phyloP scores from a whole-genome alignment of 2,888 invertebrate genomes.

The Heliconius erato region DNA sequence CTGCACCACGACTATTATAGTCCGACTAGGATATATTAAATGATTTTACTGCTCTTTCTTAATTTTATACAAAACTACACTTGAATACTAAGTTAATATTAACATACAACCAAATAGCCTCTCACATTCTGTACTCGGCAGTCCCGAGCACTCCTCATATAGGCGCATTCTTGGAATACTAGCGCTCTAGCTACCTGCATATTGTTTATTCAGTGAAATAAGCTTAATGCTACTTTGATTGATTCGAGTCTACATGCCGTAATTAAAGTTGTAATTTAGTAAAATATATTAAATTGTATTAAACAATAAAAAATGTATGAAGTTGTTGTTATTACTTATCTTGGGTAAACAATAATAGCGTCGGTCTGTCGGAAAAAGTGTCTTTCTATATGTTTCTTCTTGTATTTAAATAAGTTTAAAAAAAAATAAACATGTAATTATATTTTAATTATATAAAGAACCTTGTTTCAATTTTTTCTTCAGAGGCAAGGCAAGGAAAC shows the following conservation, averaged over 20 bases:
- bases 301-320: not conserved
- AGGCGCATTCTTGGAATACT: conserved; percentile 74
- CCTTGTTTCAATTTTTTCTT: too few species aligned
- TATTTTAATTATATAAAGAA: too few species aligned
- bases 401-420: too few species aligned
- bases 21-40: too few species aligned
- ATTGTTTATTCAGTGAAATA: conserved; percentile 53
- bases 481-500: too few species aligned
- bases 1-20: too few species aligned
- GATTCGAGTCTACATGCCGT: not conserved
- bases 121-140: conserved; percentile 50
- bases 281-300: not conserved
- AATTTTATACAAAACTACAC: not conserved
- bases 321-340: too few species aligned
- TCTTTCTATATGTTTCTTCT: too few species aligned
- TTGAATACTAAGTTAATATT: not conserved
- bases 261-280: not conserved
- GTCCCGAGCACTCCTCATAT: conserved; percentile 64
- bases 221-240: conserved; percentile 40
- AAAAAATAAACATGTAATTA: too few species aligned
- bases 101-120: not conserved
- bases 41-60: not conserved
- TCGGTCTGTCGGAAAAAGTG: too few species aligned
- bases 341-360: too few species aligned
- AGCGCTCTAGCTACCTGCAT: conserved; percentile 46